Evolutionary conservation across 2,113 vertebrate species (phyloP).

Genomic region (Lycaon pictus): DNA sequence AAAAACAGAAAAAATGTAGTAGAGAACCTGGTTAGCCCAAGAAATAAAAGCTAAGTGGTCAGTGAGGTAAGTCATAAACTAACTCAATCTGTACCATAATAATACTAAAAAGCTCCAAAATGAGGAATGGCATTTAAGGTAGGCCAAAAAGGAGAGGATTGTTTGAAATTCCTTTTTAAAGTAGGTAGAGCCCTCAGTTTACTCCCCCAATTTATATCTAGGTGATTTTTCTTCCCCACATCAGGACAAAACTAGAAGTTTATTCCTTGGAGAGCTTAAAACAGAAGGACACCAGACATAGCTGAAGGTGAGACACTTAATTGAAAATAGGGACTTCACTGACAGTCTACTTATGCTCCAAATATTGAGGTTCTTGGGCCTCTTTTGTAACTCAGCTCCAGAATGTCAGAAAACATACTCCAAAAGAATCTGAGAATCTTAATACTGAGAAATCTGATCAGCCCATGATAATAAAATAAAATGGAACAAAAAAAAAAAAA

Average conservation of each 20-base stretch:
- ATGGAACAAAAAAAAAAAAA: neutral
- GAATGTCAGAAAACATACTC: neutral
- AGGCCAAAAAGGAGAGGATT: neutral
- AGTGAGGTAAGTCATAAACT: neutral
- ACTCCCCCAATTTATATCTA: neutral
- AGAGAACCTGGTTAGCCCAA: neutral
- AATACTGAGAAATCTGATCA: constrained; percentile 26
- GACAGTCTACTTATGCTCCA: neutral
- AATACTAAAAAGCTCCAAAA: neutral
- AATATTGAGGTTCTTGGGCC: neutral
- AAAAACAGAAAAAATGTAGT: neutral
- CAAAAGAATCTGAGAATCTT: neutral
- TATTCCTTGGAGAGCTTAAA: neutral
- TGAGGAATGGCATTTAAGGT: neutral
- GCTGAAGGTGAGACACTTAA: neutral
- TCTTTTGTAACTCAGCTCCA: neutral
- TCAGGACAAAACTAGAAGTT: neutral
- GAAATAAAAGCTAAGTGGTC: neutral
- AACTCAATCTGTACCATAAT: neutral
- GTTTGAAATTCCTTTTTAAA: neutral
- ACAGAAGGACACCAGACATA: neutral
- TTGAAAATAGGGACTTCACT: neutral
- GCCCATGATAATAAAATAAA: neutral
- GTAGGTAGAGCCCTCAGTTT: neutral
- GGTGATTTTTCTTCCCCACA: neutral